Evolutionary conservation across 2,113 vertebrate genomes (phyloP), one percentile per base, ranked within the genome.

Genomic region (Corydoras maculifer): DNA sequence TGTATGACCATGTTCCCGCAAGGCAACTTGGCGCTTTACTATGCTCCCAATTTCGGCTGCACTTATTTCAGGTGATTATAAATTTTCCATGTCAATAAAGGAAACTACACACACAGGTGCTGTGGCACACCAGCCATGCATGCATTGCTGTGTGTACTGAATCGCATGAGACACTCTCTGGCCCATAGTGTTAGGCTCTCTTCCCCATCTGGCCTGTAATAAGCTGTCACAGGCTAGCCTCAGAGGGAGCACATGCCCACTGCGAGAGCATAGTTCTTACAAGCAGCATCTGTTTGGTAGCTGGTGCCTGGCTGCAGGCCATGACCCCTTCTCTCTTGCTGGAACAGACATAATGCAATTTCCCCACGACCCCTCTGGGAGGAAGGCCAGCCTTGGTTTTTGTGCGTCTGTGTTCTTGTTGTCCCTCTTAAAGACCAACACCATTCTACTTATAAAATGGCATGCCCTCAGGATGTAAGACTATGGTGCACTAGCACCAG

Each of bases 331-430:
- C 75, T 73, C 51, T 73, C 61, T 30, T 73, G 70, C 72, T 70
- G 70, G 69, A 67, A 74, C 67, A 66, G 73, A 51, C 70, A 15
- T 82, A 80, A 79, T 82, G 69, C 73, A 74, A 81, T 81, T 82
- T 82, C 74, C 73, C 77, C 75, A 76, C 78, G 75, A 81, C 74
- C 74, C 74, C 68, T 72, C 72, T 76, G 79, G 75, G 68, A 68
- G 62, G 68, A 70, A 61, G 66, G 74, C 68, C 58, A 74, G 58
- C 66, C 69, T 63, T 74, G 61, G 71, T 76, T 75, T 68, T 69
- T 65, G 65, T 68, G 58, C 48, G 65, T 18, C 76, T 74, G 69
- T 73, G 70, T 69, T 73, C 62, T 54, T 69, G 69, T 72, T 81
- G 77, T 77, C 66, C 57, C 30, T 61, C 70, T 72, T 68, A 77